A percentile compares a stretch with the other conserved stretches of the same genome.
Conservation (phyloP, 2,113 vertebrate species). For the Xiphophorus hellerii region DNA sequence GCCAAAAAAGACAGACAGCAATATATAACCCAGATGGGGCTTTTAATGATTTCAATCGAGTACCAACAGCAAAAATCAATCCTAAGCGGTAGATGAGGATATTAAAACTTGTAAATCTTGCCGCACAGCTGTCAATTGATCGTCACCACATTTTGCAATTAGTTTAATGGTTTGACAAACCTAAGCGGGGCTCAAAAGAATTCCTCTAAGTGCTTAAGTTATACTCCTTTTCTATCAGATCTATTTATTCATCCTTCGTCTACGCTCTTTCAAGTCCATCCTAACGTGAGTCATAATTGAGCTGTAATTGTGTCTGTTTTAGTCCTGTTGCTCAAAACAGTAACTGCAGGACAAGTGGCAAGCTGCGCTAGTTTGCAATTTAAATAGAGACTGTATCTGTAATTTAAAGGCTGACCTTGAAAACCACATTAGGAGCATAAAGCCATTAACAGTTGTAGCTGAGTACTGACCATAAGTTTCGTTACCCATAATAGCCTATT, state of each 20-base stretch:
- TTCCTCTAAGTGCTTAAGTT: conserved; percentile 2
- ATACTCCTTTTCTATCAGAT: not conserved
- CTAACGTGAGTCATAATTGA: not conserved
- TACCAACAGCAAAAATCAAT: not conserved
- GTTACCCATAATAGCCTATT: not conserved
- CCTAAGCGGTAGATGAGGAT: conserved; percentile 1
- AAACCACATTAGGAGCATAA: conserved; percentile 7
- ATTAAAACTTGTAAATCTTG: conserved; percentile 10
- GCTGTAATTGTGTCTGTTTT: not conserved
- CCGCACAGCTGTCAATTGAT: conserved; percentile 1
- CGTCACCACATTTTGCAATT: not conserved
- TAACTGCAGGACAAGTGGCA: conserved; percentile 7
- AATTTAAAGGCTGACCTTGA: conserved; percentile 39
- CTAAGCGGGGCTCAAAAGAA: not conserved
- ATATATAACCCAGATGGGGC: not conserved
- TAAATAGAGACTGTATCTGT: conserved; percentile 11
- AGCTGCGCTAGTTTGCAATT: conserved; percentile 26
- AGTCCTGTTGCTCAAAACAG: not conserved
- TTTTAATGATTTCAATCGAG: conserved; percentile 9
- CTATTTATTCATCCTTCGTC: not conserved
- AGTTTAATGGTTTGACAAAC: not conserved
- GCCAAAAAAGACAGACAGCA: not conserved
- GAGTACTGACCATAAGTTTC: conserved; percentile 14
- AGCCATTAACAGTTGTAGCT: not conserved
- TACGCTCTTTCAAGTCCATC: not conserved